These are phyloP conservation scores for Tipula vernalis DNA, from an alignment of 2,888 invertebrate genomes.

Conservation along the genomic window DNA sequence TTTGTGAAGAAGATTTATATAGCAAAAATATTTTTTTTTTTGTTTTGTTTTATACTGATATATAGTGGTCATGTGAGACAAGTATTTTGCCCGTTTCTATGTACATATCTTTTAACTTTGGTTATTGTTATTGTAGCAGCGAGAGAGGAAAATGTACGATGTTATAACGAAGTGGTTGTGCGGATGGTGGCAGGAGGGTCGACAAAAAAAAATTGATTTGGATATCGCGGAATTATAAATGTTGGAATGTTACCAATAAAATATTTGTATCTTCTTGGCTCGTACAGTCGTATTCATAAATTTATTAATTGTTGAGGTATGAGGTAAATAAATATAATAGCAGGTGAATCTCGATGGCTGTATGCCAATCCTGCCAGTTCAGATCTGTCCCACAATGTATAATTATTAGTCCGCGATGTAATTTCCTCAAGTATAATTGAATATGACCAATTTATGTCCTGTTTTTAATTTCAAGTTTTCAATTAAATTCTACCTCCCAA, in stretches of 20 bases:
- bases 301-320: neutral
- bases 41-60: neutral
- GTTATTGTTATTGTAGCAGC: neutral
- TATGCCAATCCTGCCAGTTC: no score
- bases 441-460: no score
- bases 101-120: slow-evolving; percentile 9
- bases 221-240: neutral
- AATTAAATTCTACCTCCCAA: no score
- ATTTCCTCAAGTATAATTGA: no score
- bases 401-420: no score
- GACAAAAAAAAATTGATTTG: neutral
- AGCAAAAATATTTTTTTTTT: neutral
- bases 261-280: neutral
- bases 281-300: no score
- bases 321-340: neutral
- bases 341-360: no score
- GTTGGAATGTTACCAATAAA: neutral
- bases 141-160: neutral
- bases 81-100: slow-evolving; percentile 15
- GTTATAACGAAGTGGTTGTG: neutral
- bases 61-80: slow-evolving; percentile 16
- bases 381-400: no score
- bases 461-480: no score
- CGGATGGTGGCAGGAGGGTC: neutral
- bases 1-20: neutral